A percentile compares a stretch with the other conserved stretches of the same genome.
Conservation (phyloP, 2,888 invertebrate genomes). For the Chrysomela aeneicollis region DNA sequence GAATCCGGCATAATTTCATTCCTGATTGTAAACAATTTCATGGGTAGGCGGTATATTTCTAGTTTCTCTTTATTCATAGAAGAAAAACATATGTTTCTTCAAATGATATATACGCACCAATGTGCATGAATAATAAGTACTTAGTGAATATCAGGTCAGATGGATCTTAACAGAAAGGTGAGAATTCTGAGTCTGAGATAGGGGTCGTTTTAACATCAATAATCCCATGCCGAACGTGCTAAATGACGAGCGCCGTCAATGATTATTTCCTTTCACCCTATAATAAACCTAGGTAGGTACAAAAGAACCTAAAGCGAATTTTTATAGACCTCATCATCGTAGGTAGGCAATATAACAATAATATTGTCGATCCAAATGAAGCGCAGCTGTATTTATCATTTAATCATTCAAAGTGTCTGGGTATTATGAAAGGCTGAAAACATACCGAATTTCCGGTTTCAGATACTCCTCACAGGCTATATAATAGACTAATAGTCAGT, state of each 20-base stretch:
- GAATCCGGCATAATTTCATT: no score
- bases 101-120: no score
- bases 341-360: slow-evolving; percentile 4
- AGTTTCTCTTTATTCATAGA: no score
- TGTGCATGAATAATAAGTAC: no score
- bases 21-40: no score
- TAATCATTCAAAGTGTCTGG: not conserved
- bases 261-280: not conserved
- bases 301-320: not conserved
- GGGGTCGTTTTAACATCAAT: not conserved
- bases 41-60: no score
- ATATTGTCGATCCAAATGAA: slow-evolving; percentile 11
- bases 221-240: not conserved
- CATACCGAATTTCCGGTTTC: not conserved
- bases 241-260: not conserved
- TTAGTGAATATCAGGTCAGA: not conserved
- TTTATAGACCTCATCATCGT: not conserved
- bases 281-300: not conserved
- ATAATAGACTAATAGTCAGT: no score
- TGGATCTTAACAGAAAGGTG: not conserved
- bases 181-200: not conserved
- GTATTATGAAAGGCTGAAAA: slow-evolving; percentile 15
- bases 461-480: no score
- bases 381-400: slow-evolving; percentile 21
- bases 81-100: no score